These are phyloP conservation scores for Cepaea nemoralis DNA, from an alignment of 1,140 invertebrate species.

Conservation along the genomic window DNA sequence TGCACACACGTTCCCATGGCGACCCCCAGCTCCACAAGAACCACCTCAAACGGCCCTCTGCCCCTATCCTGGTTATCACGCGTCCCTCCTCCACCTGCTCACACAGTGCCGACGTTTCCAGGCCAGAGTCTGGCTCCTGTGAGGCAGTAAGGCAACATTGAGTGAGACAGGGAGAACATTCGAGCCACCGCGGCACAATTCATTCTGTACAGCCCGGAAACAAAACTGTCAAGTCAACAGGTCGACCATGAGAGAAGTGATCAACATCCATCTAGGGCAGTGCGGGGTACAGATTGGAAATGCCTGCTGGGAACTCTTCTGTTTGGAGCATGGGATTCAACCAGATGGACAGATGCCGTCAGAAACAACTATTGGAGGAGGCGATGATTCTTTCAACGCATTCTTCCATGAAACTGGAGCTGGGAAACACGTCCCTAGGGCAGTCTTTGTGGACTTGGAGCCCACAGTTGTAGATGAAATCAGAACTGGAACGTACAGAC, in stretches of 20 bases:
- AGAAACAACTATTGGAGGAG: conserved; percentile 57
- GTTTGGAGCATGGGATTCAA: conserved; percentile 89
- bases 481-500: conserved; percentile 77
- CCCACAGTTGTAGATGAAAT: conserved; percentile 86
- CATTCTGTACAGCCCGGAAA: neutral
- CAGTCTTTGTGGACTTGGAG: conserved; percentile 87
- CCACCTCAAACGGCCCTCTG: too few relatives aligned
- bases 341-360: conserved; percentile 85
- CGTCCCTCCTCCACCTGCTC: too few relatives aligned
- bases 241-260: conserved; percentile 77
- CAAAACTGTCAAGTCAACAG: neutral
- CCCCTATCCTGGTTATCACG: too few relatives aligned
- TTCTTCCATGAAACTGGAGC: conserved; percentile 69
- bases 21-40: too few relatives aligned
- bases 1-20: too few relatives aligned
- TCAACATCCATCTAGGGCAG: conserved; percentile 88
- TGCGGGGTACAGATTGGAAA: conserved; percentile 84
- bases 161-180: too few relatives aligned
- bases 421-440: conserved; percentile 89
- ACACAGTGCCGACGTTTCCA: too few relatives aligned
- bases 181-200: too few relatives aligned
- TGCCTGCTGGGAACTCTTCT: conserved; percentile 77
- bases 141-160: too few relatives aligned
- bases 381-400: conserved; percentile 16
- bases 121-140: too few relatives aligned